A percentile compares a stretch with the other conserved stretches of the same genome.
Evolutionary conservation across 2,888 invertebrate species (phyloP).

Genomic region (Lamellibrachia satsuma): DNA sequence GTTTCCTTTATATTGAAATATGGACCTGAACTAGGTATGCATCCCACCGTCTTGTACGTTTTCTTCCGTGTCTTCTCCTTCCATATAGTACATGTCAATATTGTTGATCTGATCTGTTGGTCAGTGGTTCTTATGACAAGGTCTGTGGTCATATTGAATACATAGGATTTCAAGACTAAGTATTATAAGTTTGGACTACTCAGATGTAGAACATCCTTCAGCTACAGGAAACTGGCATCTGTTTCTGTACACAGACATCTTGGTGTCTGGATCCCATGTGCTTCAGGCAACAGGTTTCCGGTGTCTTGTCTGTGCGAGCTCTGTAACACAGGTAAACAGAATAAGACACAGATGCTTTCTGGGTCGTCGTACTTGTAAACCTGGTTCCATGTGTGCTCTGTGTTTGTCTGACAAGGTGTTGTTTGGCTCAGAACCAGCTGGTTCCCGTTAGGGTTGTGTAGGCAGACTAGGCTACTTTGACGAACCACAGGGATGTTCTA

Average conservation of each 20-base stretch:
- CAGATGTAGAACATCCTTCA: not conserved
- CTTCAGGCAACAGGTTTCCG: no score
- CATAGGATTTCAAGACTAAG: no score
- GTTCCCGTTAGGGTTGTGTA: not conserved
- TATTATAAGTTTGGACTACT: not conserved
- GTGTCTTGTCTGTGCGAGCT: not conserved
- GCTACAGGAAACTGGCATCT: not conserved
- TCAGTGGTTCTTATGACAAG: no score
- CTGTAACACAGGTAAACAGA: not conserved
- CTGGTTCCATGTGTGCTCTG: not conserved
- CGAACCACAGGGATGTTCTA: not conserved
- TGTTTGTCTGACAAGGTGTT: conserved; percentile 2
- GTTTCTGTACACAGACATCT: not conserved
- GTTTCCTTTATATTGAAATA: no score
- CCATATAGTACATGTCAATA: no score
- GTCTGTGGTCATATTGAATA: no score
- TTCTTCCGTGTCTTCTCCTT: no score
- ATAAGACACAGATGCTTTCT: not conserved
- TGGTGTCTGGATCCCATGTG: not conserved
- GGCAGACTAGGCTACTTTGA: not conserved
- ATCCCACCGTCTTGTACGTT: no score
- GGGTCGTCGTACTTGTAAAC: not conserved
- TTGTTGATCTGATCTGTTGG: no score
- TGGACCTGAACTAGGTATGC: no score
- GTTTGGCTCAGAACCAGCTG: not conserved